A percentile compares a stretch with the other conserved stretches of the same genome.
Conservation (phyloP, 2,888 invertebrate genomes). For the Trissolcus brochymenae region DNA sequence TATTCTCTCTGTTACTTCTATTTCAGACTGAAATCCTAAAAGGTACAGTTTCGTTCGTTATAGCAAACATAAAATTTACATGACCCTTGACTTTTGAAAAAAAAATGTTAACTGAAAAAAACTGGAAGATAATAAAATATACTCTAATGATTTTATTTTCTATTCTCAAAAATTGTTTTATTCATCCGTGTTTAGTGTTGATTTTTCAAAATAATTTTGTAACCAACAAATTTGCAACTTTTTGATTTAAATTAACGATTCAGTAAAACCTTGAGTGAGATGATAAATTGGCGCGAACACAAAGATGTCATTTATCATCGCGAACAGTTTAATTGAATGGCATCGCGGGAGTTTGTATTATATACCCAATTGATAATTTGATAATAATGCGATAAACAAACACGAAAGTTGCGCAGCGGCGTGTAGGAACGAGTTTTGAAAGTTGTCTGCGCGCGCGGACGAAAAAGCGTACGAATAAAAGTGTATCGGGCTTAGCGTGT, state of each 20-base stretch:
- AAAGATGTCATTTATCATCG: conserved; percentile 50
- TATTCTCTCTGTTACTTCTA: too few relatives aligned
- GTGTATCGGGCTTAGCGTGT: conserved; percentile 22
- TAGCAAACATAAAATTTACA: too few relatives aligned
- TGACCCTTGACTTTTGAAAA: too few relatives aligned
- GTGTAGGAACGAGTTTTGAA: conserved; percentile 39
- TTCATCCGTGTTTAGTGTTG: too few relatives aligned
- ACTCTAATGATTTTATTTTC: too few relatives aligned
- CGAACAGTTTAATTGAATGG: conserved; percentile 46
- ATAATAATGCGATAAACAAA: conserved; percentile 53
- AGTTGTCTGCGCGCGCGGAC: conserved; percentile 23
- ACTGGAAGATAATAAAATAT: not conserved
- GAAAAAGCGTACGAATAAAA: conserved; percentile 32
- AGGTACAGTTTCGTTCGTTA: too few relatives aligned
- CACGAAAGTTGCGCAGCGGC: conserved; percentile 1
- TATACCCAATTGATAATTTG: conserved; percentile 48
- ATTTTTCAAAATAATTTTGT: too few relatives aligned
- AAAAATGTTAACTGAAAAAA: not conserved
- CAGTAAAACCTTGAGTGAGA: conserved; percentile 3
- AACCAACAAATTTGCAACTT: too few relatives aligned
- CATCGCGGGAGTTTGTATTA: conserved; percentile 44
- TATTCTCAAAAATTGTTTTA: too few relatives aligned
- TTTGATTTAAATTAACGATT: conserved; percentile 39
- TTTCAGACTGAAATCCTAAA: too few relatives aligned
- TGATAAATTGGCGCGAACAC: conserved; percentile 45